Evolutionary conservation across 2,113 vertebrate species (phyloP).

Genomic region (Nannobrachium achirus): DNA sequence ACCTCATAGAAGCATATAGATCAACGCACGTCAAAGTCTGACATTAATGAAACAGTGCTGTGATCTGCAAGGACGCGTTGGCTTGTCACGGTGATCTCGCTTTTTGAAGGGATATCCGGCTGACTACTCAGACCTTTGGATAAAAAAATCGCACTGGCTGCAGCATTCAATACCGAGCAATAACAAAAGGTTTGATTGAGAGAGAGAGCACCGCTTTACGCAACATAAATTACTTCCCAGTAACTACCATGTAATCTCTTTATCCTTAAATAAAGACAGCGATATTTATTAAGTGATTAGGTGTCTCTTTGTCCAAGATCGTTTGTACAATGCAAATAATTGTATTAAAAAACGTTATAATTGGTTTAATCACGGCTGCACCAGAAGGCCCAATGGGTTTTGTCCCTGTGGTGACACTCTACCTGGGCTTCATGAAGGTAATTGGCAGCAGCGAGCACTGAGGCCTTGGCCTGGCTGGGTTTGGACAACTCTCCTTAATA

Average conservation of each 20-base stretch:
- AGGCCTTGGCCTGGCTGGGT: slow-evolving; percentile 20
- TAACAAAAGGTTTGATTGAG: background rate
- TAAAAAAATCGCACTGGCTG: background rate
- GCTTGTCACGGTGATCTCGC: background rate
- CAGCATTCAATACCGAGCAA: background rate
- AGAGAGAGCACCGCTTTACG: background rate
- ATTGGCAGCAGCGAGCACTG: slow-evolving; percentile 34
- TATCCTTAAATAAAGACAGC: slow-evolving; percentile 21
- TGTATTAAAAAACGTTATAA: slow-evolving; percentile 51
- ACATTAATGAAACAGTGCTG: slow-evolving; percentile 19
- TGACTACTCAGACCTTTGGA: slow-evolving; percentile 1
- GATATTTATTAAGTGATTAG: slow-evolving; percentile 50
- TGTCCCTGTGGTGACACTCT: slow-evolving; percentile 62
- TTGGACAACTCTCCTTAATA: slow-evolving; percentile 53
- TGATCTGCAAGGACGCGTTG: slow-evolving; percentile 22
- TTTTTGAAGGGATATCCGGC: slow-evolving; percentile 2
- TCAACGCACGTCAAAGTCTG: slow-evolving; percentile 40
- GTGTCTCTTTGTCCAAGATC: slow-evolving; percentile 14
- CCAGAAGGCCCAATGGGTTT: slow-evolving; percentile 41
- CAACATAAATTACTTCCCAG: slow-evolving; percentile 15
- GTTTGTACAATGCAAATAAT: slow-evolving; percentile 48
- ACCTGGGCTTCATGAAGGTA: slow-evolving; percentile 58
- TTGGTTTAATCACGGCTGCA: slow-evolving; percentile 48
- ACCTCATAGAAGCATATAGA: slow-evolving; percentile 46
- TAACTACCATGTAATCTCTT: slow-evolving; percentile 26